Evolutionary conservation across 2,113 vertebrate species (phyloP), one percentile per base, ranked within the genome.

Genomic region (Solea solea): DNA sequence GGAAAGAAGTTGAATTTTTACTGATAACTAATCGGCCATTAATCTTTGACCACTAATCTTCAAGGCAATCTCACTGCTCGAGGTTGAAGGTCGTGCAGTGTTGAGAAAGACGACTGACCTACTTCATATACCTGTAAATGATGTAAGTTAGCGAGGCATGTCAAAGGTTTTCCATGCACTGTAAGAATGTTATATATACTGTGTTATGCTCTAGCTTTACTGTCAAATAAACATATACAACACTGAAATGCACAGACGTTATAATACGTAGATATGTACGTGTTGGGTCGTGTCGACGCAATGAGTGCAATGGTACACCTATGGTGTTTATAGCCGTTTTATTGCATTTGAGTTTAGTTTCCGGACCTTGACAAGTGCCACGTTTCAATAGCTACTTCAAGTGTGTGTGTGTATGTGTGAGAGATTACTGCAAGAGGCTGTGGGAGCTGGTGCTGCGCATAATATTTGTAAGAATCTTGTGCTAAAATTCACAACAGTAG

Each of bases 81-180:
- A 53, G 62, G 65, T 34, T 78, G 9, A 78, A 76, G 65, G 78
- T 61, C 39, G 11, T 14, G 16, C 15, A 8, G 13, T 62, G 9
- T 65, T 66, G 25, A 21, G 14, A 67, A 55, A 60, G n/a, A 65
- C 25, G 40, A 48, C 9, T 52, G 50, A 44, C 25, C 41, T 7
- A 7, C 9, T 46, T 10, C 2, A 49, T 41, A 44, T 1, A 13
- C 16, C 16, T 13, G 7, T 49, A 14, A 7, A 28, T 51, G 16
- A 49, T 28, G 13, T 40, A 9, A 66, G 40, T n/a, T 2, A 13
- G 7, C 28, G 12, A 46, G 2, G 12, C 13, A 39, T 53, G 41
- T 2, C 64, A 62, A 74, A 61, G 55, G 25, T 78, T 73, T 48
- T 55, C 3, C 12, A 10, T 13, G 9, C 3, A 1, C 44, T 45